Percentiles rank a stretch among this genome's conserved stretches.
Conservation (phyloP, 2,888 invertebrate species). For the Eupithecia insigniata region DNA sequence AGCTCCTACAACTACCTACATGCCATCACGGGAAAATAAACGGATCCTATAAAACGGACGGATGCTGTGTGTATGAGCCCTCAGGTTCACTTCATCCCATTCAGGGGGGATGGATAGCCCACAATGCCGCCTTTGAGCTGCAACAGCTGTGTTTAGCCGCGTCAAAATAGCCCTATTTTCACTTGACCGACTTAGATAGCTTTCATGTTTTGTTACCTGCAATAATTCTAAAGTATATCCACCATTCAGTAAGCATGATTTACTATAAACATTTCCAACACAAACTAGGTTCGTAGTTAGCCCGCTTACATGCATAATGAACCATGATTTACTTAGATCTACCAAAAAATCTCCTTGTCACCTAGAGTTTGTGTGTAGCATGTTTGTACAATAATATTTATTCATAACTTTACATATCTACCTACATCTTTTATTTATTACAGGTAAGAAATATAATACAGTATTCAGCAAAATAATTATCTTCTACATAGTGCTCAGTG, state of each 20-base stretch:
- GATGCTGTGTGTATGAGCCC: too few relatives aligned
- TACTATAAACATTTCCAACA: too few relatives aligned
- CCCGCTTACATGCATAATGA: too few relatives aligned
- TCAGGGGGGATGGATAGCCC: conserved; percentile 33
- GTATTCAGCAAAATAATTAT: too few relatives aligned
- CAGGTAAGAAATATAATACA: not conserved
- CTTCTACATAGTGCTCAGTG: too few relatives aligned
- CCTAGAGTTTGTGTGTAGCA: not conserved
- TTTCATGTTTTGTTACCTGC: conserved; percentile 16
- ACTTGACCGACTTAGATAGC: conserved; percentile 34
- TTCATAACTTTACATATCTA: not conserved
- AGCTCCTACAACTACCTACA: too few relatives aligned
- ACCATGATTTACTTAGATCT: not conserved
- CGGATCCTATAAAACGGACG: too few relatives aligned
- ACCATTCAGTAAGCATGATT: not conserved
- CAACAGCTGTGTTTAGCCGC: conserved; percentile 34
- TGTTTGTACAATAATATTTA: not conserved
- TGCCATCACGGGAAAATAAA: too few relatives aligned
- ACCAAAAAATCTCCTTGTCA: not conserved
- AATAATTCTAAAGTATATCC: not conserved
- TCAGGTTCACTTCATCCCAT: conserved; percentile 23
- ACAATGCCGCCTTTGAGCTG: conserved; percentile 40
- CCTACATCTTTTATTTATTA: not conserved
- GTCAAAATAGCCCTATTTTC: conserved; percentile 36
- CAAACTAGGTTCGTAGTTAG: too few relatives aligned